Percentiles rank a stretch among this genome's conserved stretches.
Conservation (phyloP, 2,797 vertebrate genomes). For the Ispidina picta region DNA sequence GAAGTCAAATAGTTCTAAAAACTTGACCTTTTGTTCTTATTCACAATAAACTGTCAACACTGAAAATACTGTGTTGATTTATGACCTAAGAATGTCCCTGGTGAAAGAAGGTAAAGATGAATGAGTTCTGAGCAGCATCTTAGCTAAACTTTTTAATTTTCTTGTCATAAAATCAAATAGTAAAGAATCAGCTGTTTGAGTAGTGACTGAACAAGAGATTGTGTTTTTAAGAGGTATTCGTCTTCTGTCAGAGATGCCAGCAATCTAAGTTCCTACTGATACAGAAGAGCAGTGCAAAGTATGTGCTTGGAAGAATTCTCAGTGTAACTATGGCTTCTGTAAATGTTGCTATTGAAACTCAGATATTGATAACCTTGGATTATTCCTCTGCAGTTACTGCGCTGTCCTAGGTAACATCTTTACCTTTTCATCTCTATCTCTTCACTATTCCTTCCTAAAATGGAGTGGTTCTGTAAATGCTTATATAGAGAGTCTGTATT, state of each 20-base stretch:
- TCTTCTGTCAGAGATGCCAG: not conserved
- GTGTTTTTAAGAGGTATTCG: not conserved
- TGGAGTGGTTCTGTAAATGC: not conserved
- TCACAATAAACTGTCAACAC: not conserved
- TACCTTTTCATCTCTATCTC: not conserved
- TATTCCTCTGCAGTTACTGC: not conserved
- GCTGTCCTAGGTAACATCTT: not conserved
- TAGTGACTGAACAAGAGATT: not conserved
- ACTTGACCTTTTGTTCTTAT: not conserved
- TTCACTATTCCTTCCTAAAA: not conserved
- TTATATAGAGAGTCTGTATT: not conserved
- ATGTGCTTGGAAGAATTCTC: not conserved
- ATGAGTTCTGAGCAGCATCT: not conserved
- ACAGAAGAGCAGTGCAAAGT: not conserved
- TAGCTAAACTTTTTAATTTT: not conserved
- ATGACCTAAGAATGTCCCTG: not conserved
- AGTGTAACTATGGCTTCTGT: not conserved
- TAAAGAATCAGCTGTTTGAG: not conserved
- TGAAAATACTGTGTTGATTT: not conserved
- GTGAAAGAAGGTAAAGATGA: not conserved
- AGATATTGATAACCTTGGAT: not conserved
- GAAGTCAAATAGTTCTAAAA: not conserved
- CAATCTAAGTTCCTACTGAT: not conserved
- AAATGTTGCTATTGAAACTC: not conserved
- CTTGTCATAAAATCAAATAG: not conserved